Conservation (phyloP, 2,797 vertebrate species). For the Danio jaintianensis region DNA sequence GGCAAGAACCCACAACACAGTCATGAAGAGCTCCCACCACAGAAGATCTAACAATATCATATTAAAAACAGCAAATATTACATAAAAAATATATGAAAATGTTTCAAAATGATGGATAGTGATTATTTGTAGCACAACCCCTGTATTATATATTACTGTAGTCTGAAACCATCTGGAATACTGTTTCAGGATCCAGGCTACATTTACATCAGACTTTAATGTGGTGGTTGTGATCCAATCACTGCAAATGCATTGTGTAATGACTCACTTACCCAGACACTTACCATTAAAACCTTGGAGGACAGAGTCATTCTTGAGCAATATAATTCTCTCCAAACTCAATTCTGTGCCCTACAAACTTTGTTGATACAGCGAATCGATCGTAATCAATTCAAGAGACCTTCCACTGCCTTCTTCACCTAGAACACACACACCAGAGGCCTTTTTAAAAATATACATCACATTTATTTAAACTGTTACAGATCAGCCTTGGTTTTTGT, state of each 20-base stretch:
- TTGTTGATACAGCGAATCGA: conserved; percentile 35
- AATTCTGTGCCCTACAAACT: conserved; percentile 26
- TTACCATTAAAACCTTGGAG: not conserved
- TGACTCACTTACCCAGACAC: not conserved
- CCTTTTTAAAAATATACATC: conserved; percentile 84
- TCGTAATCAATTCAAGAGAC: conserved; percentile 25
- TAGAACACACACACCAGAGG: conserved; percentile 55
- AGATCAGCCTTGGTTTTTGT: conserved; percentile 70
- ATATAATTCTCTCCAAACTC: not conserved
- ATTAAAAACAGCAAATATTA: not conserved
- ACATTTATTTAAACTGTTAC: conserved; percentile 85
- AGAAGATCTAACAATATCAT: not conserved
- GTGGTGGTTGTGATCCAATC: not conserved
- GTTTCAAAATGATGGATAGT: not conserved
- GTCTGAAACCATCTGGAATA: not conserved
- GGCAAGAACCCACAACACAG: not conserved
- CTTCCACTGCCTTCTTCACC: not conserved
- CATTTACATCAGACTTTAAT: not conserved
- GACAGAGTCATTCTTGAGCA: not conserved
- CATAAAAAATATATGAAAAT: conserved; percentile 6
- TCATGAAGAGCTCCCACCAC: not conserved
- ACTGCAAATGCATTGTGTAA: not conserved
- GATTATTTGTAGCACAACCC: not conserved
- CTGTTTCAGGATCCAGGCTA: not conserved
- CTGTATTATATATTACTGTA: not conserved